phyloP scores from a whole-genome alignment of 2,113 vertebrate genomes.

The Setophaga coronata region DNA sequence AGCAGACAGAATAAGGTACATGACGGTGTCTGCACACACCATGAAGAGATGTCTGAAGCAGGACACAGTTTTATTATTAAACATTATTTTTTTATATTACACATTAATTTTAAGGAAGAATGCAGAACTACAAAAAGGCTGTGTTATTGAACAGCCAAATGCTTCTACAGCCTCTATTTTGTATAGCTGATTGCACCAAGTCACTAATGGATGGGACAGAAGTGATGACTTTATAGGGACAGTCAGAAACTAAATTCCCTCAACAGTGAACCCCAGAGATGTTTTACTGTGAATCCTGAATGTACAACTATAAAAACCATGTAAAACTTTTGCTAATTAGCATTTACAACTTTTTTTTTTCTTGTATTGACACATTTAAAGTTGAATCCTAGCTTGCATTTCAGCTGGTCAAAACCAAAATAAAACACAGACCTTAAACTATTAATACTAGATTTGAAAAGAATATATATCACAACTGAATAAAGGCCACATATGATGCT shows the following conservation, averaged over 20 bases:
- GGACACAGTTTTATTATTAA: background rate
- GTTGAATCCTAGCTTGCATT: background rate
- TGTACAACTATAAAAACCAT: background rate
- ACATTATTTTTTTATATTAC: background rate
- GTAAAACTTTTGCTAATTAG: background rate
- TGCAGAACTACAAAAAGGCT: background rate
- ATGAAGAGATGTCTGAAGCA: background rate
- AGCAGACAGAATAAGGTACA: background rate
- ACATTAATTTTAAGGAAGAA: background rate
- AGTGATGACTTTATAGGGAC: background rate
- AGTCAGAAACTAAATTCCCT: background rate
- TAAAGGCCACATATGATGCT: background rate
- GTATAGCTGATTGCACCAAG: background rate
- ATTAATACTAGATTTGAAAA: background rate
- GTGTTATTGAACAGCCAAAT: background rate
- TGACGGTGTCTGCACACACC: background rate
- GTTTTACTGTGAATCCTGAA: background rate
- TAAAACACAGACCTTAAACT: background rate
- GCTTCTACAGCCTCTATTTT: background rate
- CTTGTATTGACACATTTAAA: background rate
- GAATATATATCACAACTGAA: background rate
- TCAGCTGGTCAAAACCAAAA: background rate
- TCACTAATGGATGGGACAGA: background rate
- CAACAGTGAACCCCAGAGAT: background rate
- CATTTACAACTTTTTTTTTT: background rate